Base-by-base conservation (phyloP, 53 echinoderm and acorn worm genomes). In the Holothuria scabra region DNA sequence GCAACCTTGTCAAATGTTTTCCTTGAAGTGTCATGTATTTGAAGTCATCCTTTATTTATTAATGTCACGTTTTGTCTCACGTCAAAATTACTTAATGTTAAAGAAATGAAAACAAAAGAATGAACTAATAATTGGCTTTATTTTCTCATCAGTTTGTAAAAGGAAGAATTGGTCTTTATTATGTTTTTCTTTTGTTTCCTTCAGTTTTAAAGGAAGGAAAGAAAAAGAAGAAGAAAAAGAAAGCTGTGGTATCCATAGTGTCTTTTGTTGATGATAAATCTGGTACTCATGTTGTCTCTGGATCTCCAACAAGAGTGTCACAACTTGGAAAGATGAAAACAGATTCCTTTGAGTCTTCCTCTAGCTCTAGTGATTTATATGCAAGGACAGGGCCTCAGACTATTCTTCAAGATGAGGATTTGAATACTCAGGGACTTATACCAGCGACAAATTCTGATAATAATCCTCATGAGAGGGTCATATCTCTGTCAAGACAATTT, bases 181-280 rank as follows among this genome's bases (percentile, higher is more conserved):
- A 52, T 18, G 8, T 52, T 1, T 52, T 8, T 6, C 52, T 18
- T 70, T 37, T 67, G 7, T 24, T 61, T 11, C 83, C 37, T 55
- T 58, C 86, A 89, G 78, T 76, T 60, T 83, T 84, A 44, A 96
- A 87, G n/a, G 93, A 94, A 63, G 90, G 85, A 74, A 97, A 97
- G 84, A 96, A 94, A 87, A 96, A 96, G 82, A 97, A 92, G 85
- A 92, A 89, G 74, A 97, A 94, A 68, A 97, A 97, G 87, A 97
- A 97, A 66, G 70, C 88, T 1, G 64, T 86, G 4, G 85, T 92
- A 1, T 97, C 97, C 6, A 97, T 97, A 12, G 97, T 97, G 14
- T 97, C 97, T 28, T 97, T 97, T n/a, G 90, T 92, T 55, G 97
- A 94, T 69, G 82, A 79, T 52, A 88, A 96, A 74, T 64, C 87